Evolutionary conservation across 2,888 invertebrate genomes (phyloP).

Genomic region (Epistrophe eligans): DNA sequence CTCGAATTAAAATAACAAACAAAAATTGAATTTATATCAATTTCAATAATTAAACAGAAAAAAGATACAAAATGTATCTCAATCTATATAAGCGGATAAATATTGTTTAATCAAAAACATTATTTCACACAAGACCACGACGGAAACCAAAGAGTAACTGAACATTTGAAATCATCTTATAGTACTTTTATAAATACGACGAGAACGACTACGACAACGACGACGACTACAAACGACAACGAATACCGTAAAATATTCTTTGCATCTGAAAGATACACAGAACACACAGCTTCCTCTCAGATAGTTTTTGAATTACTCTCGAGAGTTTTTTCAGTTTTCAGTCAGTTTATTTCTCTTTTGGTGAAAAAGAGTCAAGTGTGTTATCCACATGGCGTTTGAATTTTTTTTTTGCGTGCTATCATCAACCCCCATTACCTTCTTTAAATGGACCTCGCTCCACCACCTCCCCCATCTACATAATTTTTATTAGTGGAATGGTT

Average conservation of each 20-base stretch:
- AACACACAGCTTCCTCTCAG: constrained; percentile 60
- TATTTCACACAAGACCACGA: constrained; percentile 81
- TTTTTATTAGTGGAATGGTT: constrained; percentile 9
- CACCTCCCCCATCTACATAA: neutral
- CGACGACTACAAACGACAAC: too few relatives aligned
- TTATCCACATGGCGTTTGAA: constrained; percentile 14
- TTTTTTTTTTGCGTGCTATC: neutral
- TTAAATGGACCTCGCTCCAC: too few relatives aligned
- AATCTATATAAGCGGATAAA: constrained; percentile 19
- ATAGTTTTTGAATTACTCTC: constrained; percentile 23
- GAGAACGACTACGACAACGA: neutral
- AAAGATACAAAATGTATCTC: constrained; percentile 64
- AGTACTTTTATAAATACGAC: constrained; percentile 81
- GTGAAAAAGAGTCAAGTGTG: constrained; percentile 8
- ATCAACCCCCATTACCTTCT: neutral
- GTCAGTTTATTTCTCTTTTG: constrained; percentile 5
- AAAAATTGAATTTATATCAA: neutral
- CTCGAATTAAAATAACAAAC: neutral
- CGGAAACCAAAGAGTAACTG: constrained; percentile 83
- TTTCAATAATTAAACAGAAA: constrained; percentile 9
- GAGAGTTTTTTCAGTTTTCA: neutral
- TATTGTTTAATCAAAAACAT: constrained; percentile 45
- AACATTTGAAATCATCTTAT: constrained; percentile 81
- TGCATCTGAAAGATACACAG: constrained; percentile 58
- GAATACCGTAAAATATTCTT: constrained; percentile 41